phyloP scores from a whole-genome alignment of 2,113 vertebrate species.

The Campylomormyrus numenius region DNA sequence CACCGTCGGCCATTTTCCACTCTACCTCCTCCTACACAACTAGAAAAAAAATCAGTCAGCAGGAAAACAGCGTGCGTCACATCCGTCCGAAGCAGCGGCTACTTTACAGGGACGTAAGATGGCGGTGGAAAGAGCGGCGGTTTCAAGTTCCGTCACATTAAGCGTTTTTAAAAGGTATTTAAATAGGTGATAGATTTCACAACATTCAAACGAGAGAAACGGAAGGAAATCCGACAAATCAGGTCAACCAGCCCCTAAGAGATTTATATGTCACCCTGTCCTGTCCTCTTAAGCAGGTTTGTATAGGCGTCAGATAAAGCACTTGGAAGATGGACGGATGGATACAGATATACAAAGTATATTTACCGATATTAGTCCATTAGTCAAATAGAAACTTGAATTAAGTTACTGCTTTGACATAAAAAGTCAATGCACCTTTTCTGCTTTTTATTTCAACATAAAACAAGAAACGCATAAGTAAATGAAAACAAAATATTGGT shows the following conservation, averaged over 20 bases:
- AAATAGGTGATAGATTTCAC: not conserved
- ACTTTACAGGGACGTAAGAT: not conserved
- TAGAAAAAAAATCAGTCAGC: conserved; percentile 11
- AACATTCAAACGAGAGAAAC: not conserved
- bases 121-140: not conserved
- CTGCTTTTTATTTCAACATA: not conserved
- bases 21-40: conserved; percentile 43
- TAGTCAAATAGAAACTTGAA: not conserved
- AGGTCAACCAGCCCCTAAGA: not conserved
- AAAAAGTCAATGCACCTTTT: not conserved
- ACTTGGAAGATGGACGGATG: not conserved
- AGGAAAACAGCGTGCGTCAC: not conserved
- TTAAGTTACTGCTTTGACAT: not conserved
- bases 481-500: not conserved
- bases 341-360: not conserved
- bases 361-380: not conserved
- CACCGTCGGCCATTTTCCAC: conserved; percentile 92
- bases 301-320: not conserved
- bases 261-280: not conserved
- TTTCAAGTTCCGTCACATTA: not conserved
- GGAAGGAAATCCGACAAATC: not conserved
- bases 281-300: not conserved
- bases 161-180: not conserved
- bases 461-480: not conserved
- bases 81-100: not conserved